Conservation (phyloP, 2,113 vertebrate species). For the Corythaixoides concolor region DNA sequence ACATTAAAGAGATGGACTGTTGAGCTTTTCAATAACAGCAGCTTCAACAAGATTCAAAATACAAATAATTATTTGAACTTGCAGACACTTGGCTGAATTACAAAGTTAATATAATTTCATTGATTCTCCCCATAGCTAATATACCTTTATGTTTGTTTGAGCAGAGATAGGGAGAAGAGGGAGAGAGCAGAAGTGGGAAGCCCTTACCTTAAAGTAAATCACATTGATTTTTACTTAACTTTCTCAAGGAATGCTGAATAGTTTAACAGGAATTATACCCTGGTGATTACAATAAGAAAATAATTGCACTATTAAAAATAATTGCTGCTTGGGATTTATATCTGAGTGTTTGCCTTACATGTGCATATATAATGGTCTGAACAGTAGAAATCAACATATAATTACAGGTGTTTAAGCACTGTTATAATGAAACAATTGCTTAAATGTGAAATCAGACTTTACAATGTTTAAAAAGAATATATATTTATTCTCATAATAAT, state of each 20-base stretch:
- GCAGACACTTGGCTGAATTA: conserved; percentile 33
- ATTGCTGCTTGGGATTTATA: background rate
- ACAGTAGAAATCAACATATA: background rate
- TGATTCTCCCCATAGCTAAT: background rate
- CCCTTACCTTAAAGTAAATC: background rate
- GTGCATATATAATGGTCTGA: background rate
- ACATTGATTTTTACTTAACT: conserved; percentile 50
- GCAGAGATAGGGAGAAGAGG: background rate
- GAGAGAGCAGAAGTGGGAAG: background rate
- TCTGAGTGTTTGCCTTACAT: background rate
- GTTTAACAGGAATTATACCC: background rate
- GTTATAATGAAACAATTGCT: background rate
- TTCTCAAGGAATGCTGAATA: conserved; percentile 4
- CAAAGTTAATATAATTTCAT: conserved; percentile 32
- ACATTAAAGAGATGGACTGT: background rate
- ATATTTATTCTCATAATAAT: background rate
- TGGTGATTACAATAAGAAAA: conserved; percentile 11
- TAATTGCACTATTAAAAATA: conserved; percentile 16
- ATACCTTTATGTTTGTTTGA: conserved; percentile 25
- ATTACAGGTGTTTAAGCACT: background rate
- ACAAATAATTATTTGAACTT: conserved; percentile 34
- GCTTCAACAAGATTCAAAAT: background rate
- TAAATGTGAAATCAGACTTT: background rate
- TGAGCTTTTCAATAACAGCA: background rate
- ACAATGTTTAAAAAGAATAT: background rate